Evolutionary conservation across 2,113 vertebrate genomes (phyloP).

Genomic region (Apodemus sylvaticus): DNA sequence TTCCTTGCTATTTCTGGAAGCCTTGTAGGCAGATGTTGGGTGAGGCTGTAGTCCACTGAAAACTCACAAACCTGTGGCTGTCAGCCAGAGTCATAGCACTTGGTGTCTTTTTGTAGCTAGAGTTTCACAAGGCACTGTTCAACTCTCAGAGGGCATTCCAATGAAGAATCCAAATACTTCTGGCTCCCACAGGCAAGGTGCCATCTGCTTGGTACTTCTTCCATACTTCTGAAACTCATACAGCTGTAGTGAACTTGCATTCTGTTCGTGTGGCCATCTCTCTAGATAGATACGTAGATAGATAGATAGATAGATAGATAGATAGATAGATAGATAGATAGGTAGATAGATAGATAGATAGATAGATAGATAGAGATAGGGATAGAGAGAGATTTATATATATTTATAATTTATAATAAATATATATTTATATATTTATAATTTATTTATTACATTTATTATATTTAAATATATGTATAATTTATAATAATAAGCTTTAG

Average conservation of each 20-base stretch:
- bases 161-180: not conserved
- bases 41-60: not conserved
- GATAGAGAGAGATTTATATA: too few relatives aligned
- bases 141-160: rapidly evolving
- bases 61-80: too few relatives aligned
- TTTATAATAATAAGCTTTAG: too few relatives aligned
- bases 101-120: not conserved
- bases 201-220: not conserved
- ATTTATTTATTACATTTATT: too few relatives aligned
- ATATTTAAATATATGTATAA: too few relatives aligned
- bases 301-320: too few relatives aligned
- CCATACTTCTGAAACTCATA: not conserved
- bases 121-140: not conserved
- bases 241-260: not conserved
- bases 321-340: too few relatives aligned
- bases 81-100: not conserved
- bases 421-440: too few relatives aligned
- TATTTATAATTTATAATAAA: too few relatives aligned
- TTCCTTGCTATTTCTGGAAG: not conserved
- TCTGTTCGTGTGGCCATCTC: not conserved
- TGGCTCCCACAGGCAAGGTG: not conserved
- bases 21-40: not conserved
- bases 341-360: too few relatives aligned
- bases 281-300: too few relatives aligned
- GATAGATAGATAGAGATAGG: too few relatives aligned